Percentiles rank a stretch among this genome's conserved stretches.
Conservation (phyloP, 2,888 invertebrate genomes). For the Byasa hedistus region DNA sequence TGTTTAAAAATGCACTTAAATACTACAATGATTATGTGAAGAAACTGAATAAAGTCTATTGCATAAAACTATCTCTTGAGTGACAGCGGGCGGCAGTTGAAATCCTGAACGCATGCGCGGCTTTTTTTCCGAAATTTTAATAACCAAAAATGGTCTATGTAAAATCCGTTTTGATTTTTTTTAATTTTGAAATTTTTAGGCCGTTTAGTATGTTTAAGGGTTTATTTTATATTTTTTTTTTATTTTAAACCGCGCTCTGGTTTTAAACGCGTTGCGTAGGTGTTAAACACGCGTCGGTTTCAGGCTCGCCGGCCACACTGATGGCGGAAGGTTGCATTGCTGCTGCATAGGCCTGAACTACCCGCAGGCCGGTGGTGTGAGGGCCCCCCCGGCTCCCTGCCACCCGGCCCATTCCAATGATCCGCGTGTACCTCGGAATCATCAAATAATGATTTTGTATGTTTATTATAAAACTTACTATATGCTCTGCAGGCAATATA, state of each 20-base stretch:
- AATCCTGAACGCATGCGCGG: conserved; percentile 71
- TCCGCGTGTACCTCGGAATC: conserved; percentile 70
- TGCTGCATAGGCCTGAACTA: conserved; percentile 58
- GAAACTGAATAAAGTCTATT: conserved; percentile 74
- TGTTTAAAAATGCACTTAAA: conserved; percentile 66
- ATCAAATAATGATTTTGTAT: conserved; percentile 79
- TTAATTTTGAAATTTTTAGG: conserved; percentile 43
- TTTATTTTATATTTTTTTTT: conserved; percentile 35
- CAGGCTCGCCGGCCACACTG: conserved; percentile 78
- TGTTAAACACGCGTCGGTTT: conserved; percentile 75
- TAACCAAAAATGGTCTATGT: conserved; percentile 64
- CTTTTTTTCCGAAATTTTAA: conserved; percentile 62
- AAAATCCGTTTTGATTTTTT: conserved; percentile 45
- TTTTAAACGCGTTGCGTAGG: conserved; percentile 74
- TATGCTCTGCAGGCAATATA: conserved; percentile 32
- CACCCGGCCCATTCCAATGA: conserved; percentile 61
- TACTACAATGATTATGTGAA: conserved; percentile 73
- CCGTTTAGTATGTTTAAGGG: conserved; percentile 51
- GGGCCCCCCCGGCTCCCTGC: conserved; percentile 43
- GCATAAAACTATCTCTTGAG: conserved; percentile 77
- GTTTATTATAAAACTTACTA: conserved; percentile 71
- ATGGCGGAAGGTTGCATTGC: conserved; percentile 65
- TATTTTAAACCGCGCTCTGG: conserved; percentile 51
- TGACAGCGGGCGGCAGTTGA: conserved; percentile 70
- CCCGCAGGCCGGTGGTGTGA: conserved; percentile 49